These are phyloP conservation scores for Xestia ashworthii DNA, from an alignment of 2,888 invertebrate genomes.

Conservation along the genomic window DNA sequence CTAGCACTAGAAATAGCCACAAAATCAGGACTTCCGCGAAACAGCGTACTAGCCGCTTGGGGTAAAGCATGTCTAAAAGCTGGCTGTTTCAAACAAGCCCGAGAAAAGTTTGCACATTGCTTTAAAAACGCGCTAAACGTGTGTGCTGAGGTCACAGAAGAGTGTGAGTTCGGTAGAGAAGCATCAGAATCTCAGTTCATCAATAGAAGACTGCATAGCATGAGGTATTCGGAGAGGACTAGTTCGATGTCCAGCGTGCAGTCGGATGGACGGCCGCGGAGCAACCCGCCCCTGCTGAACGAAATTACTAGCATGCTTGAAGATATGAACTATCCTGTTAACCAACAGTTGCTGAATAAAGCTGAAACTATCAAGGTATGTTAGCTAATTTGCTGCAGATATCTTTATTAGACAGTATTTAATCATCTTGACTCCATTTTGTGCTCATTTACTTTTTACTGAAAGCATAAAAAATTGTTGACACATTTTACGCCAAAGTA, in stretches of 20 bases:
- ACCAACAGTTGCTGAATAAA: constrained; percentile 86
- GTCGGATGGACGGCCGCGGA: constrained; percentile 88
- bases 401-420: neutral
- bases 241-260: constrained; percentile 80
- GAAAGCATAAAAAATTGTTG: neutral
- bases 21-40: constrained; percentile 95
- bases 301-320: constrained; percentile 94
- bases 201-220: constrained; percentile 77
- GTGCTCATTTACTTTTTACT: neutral
- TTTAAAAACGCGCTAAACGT: constrained; percentile 83
- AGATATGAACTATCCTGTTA: constrained; percentile 89
- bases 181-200: constrained; percentile 81
- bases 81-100: constrained; percentile 94
- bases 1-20: constrained; percentile 96
- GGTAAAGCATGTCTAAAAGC: constrained; percentile 95
- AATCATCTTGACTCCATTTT: neutral
- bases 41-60: constrained; percentile 96
- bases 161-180: constrained; percentile 84
- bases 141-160: constrained; percentile 80
- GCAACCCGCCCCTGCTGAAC: constrained; percentile 92
- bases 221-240: constrained; percentile 78
- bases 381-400: neutral
- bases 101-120: constrained; percentile 93
- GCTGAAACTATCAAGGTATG: constrained; percentile 86
- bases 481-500: neutral